Evolutionary conservation across 35 echinoderm and acorn worm species (phyloP), one percentile per base, ranked within the genome.

Genomic region (Apostichopus californicus): DNA sequence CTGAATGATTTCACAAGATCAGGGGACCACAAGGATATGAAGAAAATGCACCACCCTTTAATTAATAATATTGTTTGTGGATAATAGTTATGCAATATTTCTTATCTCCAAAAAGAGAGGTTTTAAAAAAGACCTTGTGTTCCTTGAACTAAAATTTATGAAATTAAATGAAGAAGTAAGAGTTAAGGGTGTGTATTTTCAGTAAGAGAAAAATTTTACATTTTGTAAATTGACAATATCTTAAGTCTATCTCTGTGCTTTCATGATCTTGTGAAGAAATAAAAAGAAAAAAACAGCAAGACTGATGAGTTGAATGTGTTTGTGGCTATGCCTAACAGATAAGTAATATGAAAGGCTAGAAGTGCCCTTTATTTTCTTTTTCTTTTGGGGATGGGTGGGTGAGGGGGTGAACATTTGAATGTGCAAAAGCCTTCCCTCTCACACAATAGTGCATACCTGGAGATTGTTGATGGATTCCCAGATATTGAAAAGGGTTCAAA

Each of bases 251-350:
- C 64, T 68, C 0, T 75, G 20, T 75, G 15, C 13, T 75, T 75
- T 75, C 71, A 75, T 75, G 71, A 75, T 75, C 71, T 75, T 75
- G 71, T 75, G 71, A 75, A 75, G 17, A 6, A n/a, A 75, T 18
- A 18, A 75, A 75, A 73, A 73, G 14, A 73, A 18, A 73, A 75
- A 75, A 75, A 18, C 21, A 14, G 20, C 24, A 13, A 75, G 5
- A 18, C 14, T 20, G 71, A 46, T 46, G 34, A 46, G 34, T 46
- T 46, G 34, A 4, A 46, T 46, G 58, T 61, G 12, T 61, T 61
- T 61, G 58, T 61, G 58, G 7, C 12, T 61, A 1, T 61, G 12
- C 0, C 12, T 11, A 61, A 8, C 58, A 61, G 58, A 61, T 61
- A 61, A 61, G 3, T 61, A 0, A 61, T 61, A 2, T 8, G 58